Evolutionary conservation across 2,888 invertebrate genomes (phyloP), one percentile per base, ranked within the genome.

Genomic region (Alsophila aescularia): DNA sequence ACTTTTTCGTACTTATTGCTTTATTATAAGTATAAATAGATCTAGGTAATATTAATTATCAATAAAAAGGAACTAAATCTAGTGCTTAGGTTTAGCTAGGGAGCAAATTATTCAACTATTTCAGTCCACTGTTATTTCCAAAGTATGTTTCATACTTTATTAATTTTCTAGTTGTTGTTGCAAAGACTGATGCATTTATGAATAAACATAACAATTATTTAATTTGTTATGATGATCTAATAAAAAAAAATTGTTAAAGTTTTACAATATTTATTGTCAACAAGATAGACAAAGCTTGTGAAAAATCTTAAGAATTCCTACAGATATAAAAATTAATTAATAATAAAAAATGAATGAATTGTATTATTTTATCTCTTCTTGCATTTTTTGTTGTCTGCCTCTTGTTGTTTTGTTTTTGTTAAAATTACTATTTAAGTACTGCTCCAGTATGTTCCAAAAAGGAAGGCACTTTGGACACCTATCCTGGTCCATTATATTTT

Each of bases 151-250:
- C 57, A 52, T 42, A 60, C 58, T 51, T 42, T 60, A 63, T 62
- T 54, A 66, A 54, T 63, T 62, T 62, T 9, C 45, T 36, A 45
- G 52, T 64, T 59, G 50, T 71, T 70, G 47, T 70, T 70, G 73
- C 71, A 62, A 84, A 85, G 86, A 87, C 85, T 87, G 86, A 86
- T 81, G 83, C 79, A 85, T 85, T 83, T 85, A 81, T 73, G 72
- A 69, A 69, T 65, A 63, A 71, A 56, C 47, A 56, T 27, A 48
- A 39, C 31, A 41, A 54, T 47, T 52, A 41, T 48, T 47, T 31
- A 48, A 15, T 9, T 32, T 48, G 2, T 18, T 9, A 12, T 40
- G 14, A 29, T 53, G 47, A 41, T 48, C 47, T 53, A 48, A 48
- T 42, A 35, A 44, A 10, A 31, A 29, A 27, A 9, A 2, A 9